Evolutionary conservation across 1,140 invertebrate genomes (phyloP).

Genomic region (Drosophila grimshawi): DNA sequence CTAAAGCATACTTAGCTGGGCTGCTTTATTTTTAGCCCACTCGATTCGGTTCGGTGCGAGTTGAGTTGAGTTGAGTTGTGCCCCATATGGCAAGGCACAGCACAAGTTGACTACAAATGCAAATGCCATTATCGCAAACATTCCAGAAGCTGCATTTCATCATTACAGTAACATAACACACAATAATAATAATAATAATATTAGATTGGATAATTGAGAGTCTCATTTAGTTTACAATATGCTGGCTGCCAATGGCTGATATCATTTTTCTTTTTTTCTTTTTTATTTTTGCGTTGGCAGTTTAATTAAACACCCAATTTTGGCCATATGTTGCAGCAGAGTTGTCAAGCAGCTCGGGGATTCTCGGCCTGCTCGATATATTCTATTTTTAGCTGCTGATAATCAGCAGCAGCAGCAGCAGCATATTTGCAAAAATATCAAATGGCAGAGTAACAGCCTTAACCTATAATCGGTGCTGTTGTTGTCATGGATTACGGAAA

Average conservation of each 20-base stretch:
- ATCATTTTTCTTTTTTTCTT: constrained; percentile 8
- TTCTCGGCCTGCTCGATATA: not conserved
- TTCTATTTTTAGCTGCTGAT: constrained; percentile 39
- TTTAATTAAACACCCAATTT: constrained; percentile 37
- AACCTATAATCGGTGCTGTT: constrained; percentile 12
- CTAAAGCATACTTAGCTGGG: constrained; percentile 58
- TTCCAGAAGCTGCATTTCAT: not conserved
- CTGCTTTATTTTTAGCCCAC: constrained; percentile 6
- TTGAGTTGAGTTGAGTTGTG: not conserved
- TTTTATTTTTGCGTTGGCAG: constrained; percentile 2
- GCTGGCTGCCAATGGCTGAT: constrained; percentile 32
- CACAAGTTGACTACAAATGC: not conserved
- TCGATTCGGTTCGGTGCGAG: too few relatives aligned
- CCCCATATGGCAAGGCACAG: constrained; percentile 46
- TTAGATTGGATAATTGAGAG: not conserved
- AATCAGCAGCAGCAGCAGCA: constrained; percentile 50
- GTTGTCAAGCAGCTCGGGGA: constrained; percentile 12
- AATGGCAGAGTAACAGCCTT: constrained; percentile 26
- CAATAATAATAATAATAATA: not conserved
- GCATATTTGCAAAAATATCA: constrained; percentile 60
- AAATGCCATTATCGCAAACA: not conserved
- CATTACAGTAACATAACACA: constrained; percentile 3
- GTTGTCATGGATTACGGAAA: constrained; percentile 35
- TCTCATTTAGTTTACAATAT: constrained; percentile 11
- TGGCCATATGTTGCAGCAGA: constrained; percentile 27